These are phyloP conservation scores for Endotricha flammealis DNA, from an alignment of 2,888 invertebrate genomes.

Conservation along the genomic window DNA sequence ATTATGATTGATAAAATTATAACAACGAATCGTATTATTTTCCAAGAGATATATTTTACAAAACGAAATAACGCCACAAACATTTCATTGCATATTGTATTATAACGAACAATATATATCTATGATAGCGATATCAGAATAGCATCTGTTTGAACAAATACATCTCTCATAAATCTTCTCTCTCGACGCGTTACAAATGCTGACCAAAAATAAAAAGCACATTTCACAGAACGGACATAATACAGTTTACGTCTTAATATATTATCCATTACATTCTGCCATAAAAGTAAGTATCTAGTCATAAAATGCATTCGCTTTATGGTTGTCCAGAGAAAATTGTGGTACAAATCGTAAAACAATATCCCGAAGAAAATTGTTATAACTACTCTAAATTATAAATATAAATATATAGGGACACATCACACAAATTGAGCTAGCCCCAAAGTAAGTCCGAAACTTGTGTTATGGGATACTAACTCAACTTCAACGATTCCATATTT, in stretches of 20 bases:
- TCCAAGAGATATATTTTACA: too few relatives aligned
- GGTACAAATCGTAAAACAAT: slow-evolving; percentile 35
- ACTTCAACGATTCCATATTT: too few relatives aligned
- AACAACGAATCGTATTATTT: too few relatives aligned
- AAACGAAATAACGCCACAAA: too few relatives aligned
- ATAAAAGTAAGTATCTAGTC: slow-evolving; percentile 33
- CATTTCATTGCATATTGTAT: too few relatives aligned
- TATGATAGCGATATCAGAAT: slow-evolving; percentile 15
- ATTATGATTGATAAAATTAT: too few relatives aligned
- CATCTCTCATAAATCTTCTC: not conserved
- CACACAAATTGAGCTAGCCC: too few relatives aligned
- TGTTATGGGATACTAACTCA: too few relatives aligned
- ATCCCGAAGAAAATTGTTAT: not conserved
- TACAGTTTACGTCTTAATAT: slow-evolving; percentile 11
- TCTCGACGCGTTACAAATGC: not conserved
- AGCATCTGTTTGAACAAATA: not conserved
- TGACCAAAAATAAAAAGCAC: not conserved
- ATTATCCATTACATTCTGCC: slow-evolving; percentile 27
- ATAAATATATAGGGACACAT: too few relatives aligned
- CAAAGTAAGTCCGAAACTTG: too few relatives aligned
- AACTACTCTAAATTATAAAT: too few relatives aligned
- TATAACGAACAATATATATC: too few relatives aligned
- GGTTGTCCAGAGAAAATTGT: slow-evolving; percentile 35
- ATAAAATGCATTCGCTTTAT: slow-evolving; percentile 41
- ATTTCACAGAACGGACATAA: not conserved